Evolutionary conservation across 2,113 vertebrate genomes (phyloP).

Genomic region (Nymphicus hollandicus): DNA sequence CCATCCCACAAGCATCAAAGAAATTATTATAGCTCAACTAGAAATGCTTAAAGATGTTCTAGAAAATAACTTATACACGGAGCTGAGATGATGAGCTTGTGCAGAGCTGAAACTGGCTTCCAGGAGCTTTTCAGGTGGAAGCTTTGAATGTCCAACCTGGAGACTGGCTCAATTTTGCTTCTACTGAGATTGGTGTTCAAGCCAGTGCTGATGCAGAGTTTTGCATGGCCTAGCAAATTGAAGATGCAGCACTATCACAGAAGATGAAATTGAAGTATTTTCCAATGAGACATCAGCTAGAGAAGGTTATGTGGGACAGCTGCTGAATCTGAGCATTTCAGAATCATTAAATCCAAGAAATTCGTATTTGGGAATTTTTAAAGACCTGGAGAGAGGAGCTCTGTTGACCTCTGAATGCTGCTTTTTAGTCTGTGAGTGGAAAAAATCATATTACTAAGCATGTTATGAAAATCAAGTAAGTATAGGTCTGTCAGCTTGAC

Average conservation of each 20-base stretch:
- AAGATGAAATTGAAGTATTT: not conserved
- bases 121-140: not conserved
- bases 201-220: not conserved
- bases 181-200: not conserved
- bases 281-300: not conserved
- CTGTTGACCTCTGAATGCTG: not conserved
- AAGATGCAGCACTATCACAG: not conserved
- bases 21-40: not conserved
- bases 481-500: not conserved
- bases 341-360: not conserved
- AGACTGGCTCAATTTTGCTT: not conserved
- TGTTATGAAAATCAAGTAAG: not conserved
- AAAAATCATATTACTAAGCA: not conserved
- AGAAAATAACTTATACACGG: not conserved
- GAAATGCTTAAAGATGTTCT: not conserved
- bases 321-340: not conserved
- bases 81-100: not conserved
- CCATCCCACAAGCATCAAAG: not conserved
- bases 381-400: not conserved
- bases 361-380: accelerated
- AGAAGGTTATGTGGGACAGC: not conserved
- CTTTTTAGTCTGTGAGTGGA: not conserved
- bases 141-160: not conserved
- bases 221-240: not conserved
- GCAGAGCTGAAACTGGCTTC: not conserved